Evolutionary conservation across 2,888 invertebrate species (phyloP).

Genomic region (Tubulanus polymorphus): DNA sequence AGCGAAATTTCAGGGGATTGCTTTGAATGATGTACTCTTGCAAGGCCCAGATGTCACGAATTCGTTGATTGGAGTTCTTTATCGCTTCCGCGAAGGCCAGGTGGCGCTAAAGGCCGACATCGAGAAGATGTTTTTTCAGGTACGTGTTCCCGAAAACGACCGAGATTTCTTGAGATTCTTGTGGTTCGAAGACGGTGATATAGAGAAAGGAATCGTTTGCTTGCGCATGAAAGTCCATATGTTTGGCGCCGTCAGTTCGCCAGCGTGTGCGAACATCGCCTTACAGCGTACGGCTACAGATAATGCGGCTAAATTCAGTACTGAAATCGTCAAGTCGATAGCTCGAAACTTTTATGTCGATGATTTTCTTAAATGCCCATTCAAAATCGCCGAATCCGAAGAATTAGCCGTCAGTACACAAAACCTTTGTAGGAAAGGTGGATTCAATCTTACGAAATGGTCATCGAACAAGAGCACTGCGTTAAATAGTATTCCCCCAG

Average conservation of each 20-base stretch:
- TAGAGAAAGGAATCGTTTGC: neutral
- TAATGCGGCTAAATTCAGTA: neutral
- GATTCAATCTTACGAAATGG: constrained; percentile 13
- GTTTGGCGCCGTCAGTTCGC: neutral
- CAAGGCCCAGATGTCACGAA: constrained; percentile 6
- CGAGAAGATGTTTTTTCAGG: constrained; percentile 8
- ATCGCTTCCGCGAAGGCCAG: constrained; percentile 4
- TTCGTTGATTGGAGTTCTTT: constrained; percentile 2
- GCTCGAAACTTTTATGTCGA: constrained; percentile 17
- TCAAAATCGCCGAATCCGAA: neutral
- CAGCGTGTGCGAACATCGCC: neutral
- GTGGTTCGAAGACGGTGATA: constrained; percentile 2
- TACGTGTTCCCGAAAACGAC: neutral
- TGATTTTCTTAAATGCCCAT: neutral
- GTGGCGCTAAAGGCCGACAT: constrained; percentile 7
- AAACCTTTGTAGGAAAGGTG: constrained; percentile 5
- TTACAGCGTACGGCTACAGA: neutral
- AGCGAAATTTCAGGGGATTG: neutral
- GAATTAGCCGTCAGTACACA: constrained; percentile 11
- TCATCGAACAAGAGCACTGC: constrained; percentile 10
- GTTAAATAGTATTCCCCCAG: constrained; percentile 7
- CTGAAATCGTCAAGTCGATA: constrained; percentile 10
- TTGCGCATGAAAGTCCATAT: constrained; percentile 7
- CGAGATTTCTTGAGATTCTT: constrained; percentile 5
- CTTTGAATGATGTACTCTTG: constrained; percentile 7